Conservation (phyloP, 2,888 invertebrate genomes). For the Scaptomyza tumidula region DNA sequence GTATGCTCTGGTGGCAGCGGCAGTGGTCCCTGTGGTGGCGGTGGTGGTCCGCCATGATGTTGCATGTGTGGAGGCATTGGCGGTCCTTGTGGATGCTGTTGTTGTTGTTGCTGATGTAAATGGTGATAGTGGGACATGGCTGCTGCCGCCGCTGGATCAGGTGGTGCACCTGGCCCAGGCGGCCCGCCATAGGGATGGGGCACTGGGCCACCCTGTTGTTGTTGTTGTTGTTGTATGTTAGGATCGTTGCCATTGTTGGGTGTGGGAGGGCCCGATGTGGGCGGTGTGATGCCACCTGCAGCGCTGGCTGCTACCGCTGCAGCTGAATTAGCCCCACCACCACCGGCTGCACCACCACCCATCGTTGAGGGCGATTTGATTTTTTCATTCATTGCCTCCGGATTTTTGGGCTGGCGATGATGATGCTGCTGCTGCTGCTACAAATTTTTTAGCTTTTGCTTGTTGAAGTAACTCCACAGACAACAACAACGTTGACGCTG, state of each 20-base stretch:
- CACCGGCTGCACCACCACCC: slow-evolving; percentile 65
- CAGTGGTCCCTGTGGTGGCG: slow-evolving; percentile 78
- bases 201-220: slow-evolving; percentile 40
- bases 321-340: slow-evolving; percentile 33
- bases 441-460: slow-evolving; percentile 67
- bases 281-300: slow-evolving; percentile 69
- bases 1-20: slow-evolving; percentile 81
- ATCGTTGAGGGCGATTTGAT: slow-evolving; percentile 84
- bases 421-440: slow-evolving; percentile 18
- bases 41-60: slow-evolving; percentile 70
- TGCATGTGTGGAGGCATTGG: slow-evolving; percentile 77
- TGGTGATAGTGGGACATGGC: slow-evolving; percentile 83
- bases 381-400: slow-evolving; percentile 82
- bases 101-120: slow-evolving; percentile 80
- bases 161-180: slow-evolving; percentile 72
- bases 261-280: slow-evolving; percentile 72
- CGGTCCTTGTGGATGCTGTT: slow-evolving; percentile 74
- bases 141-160: slow-evolving; percentile 67
- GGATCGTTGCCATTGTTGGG: slow-evolving; percentile 82
- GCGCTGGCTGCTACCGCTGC: slow-evolving; percentile 48
- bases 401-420: slow-evolving; percentile 43
- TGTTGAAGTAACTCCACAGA: slow-evolving; percentile 58
- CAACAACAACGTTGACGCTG: slow-evolving; percentile 63
- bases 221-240: slow-evolving; percentile 52
- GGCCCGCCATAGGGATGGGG: slow-evolving; percentile 80